Evolutionary conservation across 2,797 vertebrate species (phyloP).

Genomic region (Pterois miles): DNA sequence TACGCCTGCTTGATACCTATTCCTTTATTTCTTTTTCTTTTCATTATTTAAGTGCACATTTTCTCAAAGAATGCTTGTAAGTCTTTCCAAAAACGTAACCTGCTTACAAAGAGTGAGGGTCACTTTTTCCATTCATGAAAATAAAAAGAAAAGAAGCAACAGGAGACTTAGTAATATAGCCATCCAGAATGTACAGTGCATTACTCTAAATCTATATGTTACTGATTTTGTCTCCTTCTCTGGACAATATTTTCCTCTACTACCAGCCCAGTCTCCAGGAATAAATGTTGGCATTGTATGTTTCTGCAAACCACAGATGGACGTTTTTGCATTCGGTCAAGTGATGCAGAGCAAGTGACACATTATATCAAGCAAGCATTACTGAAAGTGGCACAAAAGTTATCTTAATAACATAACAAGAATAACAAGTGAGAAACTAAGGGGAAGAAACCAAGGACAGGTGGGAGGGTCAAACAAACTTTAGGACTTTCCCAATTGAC

Average conservation of each 20-base stretch:
- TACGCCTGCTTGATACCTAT: conserved; percentile 63
- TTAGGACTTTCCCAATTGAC: not conserved
- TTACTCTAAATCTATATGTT: conserved; percentile 8
- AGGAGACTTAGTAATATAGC: conserved; percentile 1
- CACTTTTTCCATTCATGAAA: conserved; percentile 26
- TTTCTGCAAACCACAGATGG: not conserved
- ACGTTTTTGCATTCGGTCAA: not conserved
- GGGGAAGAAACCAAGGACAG: not conserved
- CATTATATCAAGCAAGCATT: too few species aligned
- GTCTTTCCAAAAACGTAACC: conserved; percentile 42
- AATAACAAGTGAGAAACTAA: too few species aligned
- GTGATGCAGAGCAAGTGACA: not conserved
- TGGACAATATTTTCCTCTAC: not conserved
- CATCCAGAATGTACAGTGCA: not conserved
- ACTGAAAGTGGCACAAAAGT: too few species aligned
- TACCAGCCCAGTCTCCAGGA: not conserved
- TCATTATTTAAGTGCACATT: conserved; percentile 52
- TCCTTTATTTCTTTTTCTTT: conserved; percentile 57
- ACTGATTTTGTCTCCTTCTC: not conserved
- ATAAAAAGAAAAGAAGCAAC: conserved; percentile 14
- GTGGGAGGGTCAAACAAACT: not conserved
- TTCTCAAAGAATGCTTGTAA: conserved; percentile 35
- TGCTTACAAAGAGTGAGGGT: conserved; percentile 37
- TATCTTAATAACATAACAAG: too few species aligned
- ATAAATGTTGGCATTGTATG: not conserved